Evolutionary conservation across 2,113 vertebrate species (phyloP), one percentile per base, ranked within the genome.

Genomic region (Pterocles burchelli): DNA sequence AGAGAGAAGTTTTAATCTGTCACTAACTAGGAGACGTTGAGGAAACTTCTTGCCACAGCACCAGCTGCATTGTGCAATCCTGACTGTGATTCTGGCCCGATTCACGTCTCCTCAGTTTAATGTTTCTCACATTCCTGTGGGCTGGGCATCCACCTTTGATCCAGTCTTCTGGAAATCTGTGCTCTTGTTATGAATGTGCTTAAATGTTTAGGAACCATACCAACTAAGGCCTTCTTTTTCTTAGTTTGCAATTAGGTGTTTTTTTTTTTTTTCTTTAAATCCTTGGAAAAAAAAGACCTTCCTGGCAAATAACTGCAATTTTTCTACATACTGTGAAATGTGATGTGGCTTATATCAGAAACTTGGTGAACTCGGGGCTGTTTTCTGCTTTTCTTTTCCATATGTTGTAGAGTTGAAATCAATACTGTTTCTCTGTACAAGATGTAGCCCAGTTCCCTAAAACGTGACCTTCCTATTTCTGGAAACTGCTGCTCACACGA

Each of bases 91-190:
- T 91, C 74, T 91, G 75, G 46, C 43, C 36, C 3, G 8, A 62
- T 93, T 90, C 78, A 71, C 43, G 31, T 77, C 75, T 79, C 31
- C 29, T 93, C 46, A 36, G 58, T 65, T 96, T 81, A 80, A 88
- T 90, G 43, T 95, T 94, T 91, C 36, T 88, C 63, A 38, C 5
- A 21, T 88, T 83, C 43, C 25, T 46, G 14, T 85, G 58, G 46
- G 54, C 63, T 93, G 36, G 14, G 46, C 55, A 80, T 48, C 31
- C 38, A 91, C 43, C 82, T 96, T 96, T 93, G 88, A 88, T 88
- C 91, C 41, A 74, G n/a, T 58, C 46, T 85, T 90, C 55, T 88
- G 51, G 65, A 81, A 89, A 46, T 78, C 52, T 77, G 16, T 86
- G 21, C 22, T 76, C 25, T 61, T 66, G 9, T 91, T 77, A 63